Percentiles rank a stretch among this genome's conserved stretches.
phyloP scores from a whole-genome alignment of 2,888 invertebrate genomes.

The Drosophila lacicola region DNA sequence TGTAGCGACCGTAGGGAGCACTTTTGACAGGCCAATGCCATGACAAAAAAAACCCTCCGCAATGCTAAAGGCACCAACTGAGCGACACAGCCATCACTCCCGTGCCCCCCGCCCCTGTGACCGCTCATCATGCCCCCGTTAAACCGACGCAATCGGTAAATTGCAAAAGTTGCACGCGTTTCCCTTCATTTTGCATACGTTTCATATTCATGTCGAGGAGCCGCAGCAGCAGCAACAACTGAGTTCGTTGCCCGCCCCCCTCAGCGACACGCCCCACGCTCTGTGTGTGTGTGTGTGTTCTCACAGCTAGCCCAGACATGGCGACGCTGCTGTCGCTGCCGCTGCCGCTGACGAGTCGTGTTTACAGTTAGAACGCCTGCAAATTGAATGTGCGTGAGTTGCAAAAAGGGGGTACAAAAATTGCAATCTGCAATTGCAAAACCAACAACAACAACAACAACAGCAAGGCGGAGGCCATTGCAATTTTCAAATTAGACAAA shows the following conservation, averaged over 20 bases:
- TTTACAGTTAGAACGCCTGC: slow-evolving; percentile 70
- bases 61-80: slow-evolving; percentile 18
- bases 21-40: slow-evolving; percentile 66
- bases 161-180: slow-evolving; percentile 77
- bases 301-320: slow-evolving; percentile 62
- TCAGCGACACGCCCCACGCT: slow-evolving; percentile 29
- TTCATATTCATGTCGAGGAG: slow-evolving; percentile 74
- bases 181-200: slow-evolving; percentile 77
- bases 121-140: slow-evolving; percentile 19
- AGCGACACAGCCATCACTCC: neutral
- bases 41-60: slow-evolving; percentile 24
- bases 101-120: neutral
- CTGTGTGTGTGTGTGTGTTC: neutral
- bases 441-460: slow-evolving; percentile 8
- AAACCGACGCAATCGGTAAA: slow-evolving; percentile 64
- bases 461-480: slow-evolving; percentile 58
- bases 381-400: slow-evolving; percentile 65
- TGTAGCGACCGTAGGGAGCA: slow-evolving; percentile 20
- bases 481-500: slow-evolving; percentile 72
- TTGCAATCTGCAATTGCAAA: slow-evolving; percentile 29
- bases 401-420: slow-evolving; percentile 37
- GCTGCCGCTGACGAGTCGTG: slow-evolving; percentile 63
- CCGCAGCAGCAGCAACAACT: slow-evolving; percentile 21
- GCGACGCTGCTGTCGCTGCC: slow-evolving; percentile 55
- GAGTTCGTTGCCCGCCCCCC: slow-evolving; percentile 64